Percentiles rank a stretch among this genome's conserved stretches.
These are phyloP conservation scores for Desmophyllum pertusum DNA, from an alignment of 92 coral and sea anemone genomes.

Conservation along the genomic window DNA sequence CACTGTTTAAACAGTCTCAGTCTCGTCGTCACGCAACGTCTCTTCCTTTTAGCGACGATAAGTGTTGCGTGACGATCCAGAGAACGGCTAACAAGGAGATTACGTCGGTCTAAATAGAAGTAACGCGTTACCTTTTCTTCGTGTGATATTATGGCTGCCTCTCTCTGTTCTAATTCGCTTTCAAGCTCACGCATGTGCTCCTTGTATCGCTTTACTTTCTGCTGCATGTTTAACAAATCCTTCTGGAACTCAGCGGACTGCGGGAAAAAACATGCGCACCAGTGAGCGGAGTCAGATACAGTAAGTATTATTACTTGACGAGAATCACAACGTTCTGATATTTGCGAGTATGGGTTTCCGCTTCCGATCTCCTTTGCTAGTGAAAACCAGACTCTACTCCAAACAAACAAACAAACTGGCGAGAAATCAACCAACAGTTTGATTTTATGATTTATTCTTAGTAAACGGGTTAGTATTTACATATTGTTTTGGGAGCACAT, in stretches of 20 bases:
- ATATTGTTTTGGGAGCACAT: too few species aligned
- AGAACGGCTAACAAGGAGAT: too few species aligned
- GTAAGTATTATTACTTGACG: too few species aligned
- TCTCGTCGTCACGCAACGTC: too few species aligned
- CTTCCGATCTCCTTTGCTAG: background rate
- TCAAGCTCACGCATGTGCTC: slow-evolving; percentile 28
- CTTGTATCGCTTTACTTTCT: slow-evolving; percentile 25
- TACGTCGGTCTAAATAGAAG: too few species aligned
- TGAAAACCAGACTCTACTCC: background rate
- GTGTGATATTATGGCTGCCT: background rate
- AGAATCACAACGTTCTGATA: too few species aligned
- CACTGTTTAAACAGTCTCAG: too few species aligned
- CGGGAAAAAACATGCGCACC: background rate
- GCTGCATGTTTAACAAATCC: slow-evolving; percentile 54
- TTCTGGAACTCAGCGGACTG: slow-evolving; percentile 62
- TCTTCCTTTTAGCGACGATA: too few species aligned
- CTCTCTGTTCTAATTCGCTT: background rate
- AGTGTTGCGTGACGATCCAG: too few species aligned
- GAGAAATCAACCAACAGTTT: too few species aligned
- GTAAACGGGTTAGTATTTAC: too few species aligned
- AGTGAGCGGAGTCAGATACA: background rate
- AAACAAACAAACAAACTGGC: background rate
- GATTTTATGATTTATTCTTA: too few species aligned
- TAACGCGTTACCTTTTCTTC: slow-evolving; percentile 30
- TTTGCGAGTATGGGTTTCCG: background rate